phyloP scores from a whole-genome alignment of 2,888 invertebrate genomes.

The Lepeophtheirus nordmannii region DNA sequence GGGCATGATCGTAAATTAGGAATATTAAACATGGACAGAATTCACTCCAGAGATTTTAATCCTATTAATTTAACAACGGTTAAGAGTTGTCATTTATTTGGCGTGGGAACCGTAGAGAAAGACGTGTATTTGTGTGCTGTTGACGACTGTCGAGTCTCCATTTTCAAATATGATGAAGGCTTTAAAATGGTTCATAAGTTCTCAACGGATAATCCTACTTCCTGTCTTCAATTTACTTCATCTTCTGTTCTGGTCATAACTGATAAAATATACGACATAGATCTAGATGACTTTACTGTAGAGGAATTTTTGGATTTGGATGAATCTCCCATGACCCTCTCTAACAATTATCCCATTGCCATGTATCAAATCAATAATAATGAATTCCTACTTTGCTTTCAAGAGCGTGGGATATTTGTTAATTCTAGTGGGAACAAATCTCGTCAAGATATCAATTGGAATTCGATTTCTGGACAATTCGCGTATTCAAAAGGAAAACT shows the following conservation, averaged over 20 bases:
- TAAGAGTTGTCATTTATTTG: background rate
- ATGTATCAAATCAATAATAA: background rate
- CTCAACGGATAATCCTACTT: background rate
- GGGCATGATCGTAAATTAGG: background rate
- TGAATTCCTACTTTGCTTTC: background rate
- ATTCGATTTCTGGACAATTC: background rate
- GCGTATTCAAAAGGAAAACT: background rate
- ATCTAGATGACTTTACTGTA: background rate
- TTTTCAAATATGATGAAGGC: slow-evolving; percentile 2
- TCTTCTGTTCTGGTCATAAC: slow-evolving; percentile 1
- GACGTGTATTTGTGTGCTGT: background rate
- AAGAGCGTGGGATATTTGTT: background rate
- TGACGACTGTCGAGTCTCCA: slow-evolving; percentile 1
- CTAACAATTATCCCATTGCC: background rate
- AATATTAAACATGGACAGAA: background rate
- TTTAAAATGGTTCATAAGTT: background rate
- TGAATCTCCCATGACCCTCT: background rate
- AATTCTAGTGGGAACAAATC: background rate
- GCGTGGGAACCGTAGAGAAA: background rate
- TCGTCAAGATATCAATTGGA: background rate
- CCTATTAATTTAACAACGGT: background rate
- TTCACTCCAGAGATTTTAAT: background rate
- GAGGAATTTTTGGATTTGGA: background rate
- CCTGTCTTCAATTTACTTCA: background rate
- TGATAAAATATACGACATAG: background rate